A percentile compares a stretch with the other conserved stretches of the same genome.
phyloP scores from a whole-genome alignment of 2,888 invertebrate genomes.

The Heteromurus nitidus region DNA sequence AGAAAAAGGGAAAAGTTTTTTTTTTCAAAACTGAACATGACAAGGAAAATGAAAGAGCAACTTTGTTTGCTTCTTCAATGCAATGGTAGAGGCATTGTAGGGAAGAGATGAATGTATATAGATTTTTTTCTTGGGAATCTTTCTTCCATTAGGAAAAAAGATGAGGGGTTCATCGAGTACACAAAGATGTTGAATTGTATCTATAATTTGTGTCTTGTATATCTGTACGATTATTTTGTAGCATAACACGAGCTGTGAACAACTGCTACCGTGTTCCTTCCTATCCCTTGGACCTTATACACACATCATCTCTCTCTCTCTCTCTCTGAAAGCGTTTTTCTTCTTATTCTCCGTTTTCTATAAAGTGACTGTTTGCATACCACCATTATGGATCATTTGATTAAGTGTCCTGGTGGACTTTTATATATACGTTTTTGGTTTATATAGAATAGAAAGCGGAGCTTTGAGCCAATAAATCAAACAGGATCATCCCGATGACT shows the following conservation, averaged over 20 bases:
- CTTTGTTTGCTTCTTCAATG: neutral
- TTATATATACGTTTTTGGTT: slow-evolving; percentile 37
- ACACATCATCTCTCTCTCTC: slow-evolving; percentile 1
- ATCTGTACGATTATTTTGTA: neutral
- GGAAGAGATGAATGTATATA: too few relatives aligned
- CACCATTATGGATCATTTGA: slow-evolving; percentile 60
- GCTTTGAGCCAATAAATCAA: slow-evolving; percentile 56
- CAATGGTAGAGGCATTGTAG: too few relatives aligned
- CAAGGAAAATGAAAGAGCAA: slow-evolving; percentile 27
- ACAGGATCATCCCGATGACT: slow-evolving; percentile 58
- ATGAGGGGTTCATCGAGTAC: too few relatives aligned
- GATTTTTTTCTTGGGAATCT: too few relatives aligned
- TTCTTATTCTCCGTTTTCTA: slow-evolving; percentile 13
- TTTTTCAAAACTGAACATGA: slow-evolving; percentile 16
- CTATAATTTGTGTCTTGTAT: too few relatives aligned
- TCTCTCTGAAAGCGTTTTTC: too few relatives aligned
- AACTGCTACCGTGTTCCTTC: slow-evolving; percentile 9
- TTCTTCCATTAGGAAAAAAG: too few relatives aligned
- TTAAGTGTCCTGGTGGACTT: slow-evolving; percentile 61
- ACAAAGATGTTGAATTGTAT: too few relatives aligned
- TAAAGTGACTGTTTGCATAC: slow-evolving; percentile 58
- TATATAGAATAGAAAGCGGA: slow-evolving; percentile 13
- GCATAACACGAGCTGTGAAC: slow-evolving; percentile 3
- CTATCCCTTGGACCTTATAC: neutral
- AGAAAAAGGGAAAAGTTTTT: slow-evolving; percentile 33